Base-by-base conservation (phyloP, 2,113 vertebrate genomes). In the Anoplopoma fimbria region DNA sequence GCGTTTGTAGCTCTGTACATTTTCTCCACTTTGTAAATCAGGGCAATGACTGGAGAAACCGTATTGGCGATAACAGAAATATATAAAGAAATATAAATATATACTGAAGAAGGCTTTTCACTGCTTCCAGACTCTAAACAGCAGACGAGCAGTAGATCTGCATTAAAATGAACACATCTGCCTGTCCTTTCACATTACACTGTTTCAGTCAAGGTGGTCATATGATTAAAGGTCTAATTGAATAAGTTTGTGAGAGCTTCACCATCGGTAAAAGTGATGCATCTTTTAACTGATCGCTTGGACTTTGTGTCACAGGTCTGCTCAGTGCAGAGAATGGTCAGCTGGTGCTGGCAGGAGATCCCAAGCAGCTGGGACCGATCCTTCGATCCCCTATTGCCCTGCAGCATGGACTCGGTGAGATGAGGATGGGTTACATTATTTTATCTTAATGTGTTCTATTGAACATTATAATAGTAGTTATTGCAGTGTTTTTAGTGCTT, bases 281-380 rank as follows among this genome's bases (percentile, higher is more conserved):
- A 8, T 49, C 25, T 14, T 25, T n/a, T 47, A 27, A 6, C 55
- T 31, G 57, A 63, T 2, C 75, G 31, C 12, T 62, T 69, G 38
- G 19, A 12, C 49, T 53, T 55, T 68, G 67, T 81, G 57, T 68
- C 6, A 25, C 9, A 99, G 98, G 97, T 45, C 93, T 99, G 81
- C 93, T 99, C 69, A 70, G 58, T 61, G 77, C 96, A 94, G 29
- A 74, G 88, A 81, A 77, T 29, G 1, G 97, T 93, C 98, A 98
- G 92, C 82, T 99, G 89, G 97, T 99, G 85, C 92, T 99, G 92
- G 97, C 97, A 12, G 98, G 98, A 92, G 98, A 99, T 81, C 97
- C 97, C 23, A 88, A 96, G 90, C 98, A 99, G 92, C 95, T 99
- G 79, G 97, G 98, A 6, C 97, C 98, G 0, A 81, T 97, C 64